Percentiles rank a stretch among this genome's conserved stretches.
Evolutionary conservation across 2,797 vertebrate genomes (phyloP).

Genomic region (Gymnoscopelus braueri): DNA sequence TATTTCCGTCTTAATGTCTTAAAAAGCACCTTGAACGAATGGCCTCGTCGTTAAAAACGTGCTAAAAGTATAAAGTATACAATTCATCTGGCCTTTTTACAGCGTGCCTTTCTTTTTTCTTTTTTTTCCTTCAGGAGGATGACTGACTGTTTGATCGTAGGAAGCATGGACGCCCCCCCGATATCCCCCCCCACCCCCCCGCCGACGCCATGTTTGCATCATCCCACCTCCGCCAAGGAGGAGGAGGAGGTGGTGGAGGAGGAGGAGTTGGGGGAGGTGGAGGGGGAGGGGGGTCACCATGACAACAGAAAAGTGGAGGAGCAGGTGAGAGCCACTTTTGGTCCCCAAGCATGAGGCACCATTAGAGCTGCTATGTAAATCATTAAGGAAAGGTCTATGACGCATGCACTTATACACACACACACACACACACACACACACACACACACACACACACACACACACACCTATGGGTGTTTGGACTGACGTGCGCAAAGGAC

Average conservation of each 20-base stretch:
- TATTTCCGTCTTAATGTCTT: no score
- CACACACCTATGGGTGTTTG: background rate
- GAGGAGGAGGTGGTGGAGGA: constrained; percentile 59
- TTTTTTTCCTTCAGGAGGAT: constrained; percentile 76
- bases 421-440: background rate
- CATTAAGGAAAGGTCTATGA: background rate
- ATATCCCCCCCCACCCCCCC: constrained; percentile 66
- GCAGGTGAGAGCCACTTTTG: constrained; percentile 59
- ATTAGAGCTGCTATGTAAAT: constrained; percentile 13
- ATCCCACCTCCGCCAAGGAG: constrained; percentile 62
- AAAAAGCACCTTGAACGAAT: no score
- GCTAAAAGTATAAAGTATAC: no score
- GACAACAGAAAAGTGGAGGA: constrained; percentile 61
- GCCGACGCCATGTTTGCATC: constrained; percentile 11
- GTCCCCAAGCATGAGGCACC: background rate
- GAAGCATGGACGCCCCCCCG: constrained; percentile 71
- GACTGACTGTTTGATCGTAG: constrained; percentile 82
- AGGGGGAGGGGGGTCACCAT: constrained; percentile 51
- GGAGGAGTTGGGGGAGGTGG: constrained; percentile 64
- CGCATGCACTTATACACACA: background rate
- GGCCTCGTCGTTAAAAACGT: no score
- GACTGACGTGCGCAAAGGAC: no score
- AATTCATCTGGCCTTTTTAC: no score
- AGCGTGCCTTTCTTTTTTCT: background rate
- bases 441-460: background rate